A percentile compares a stretch with the other conserved stretches of the same genome.
These are phyloP conservation scores for Rhysida immarginata DNA, from an alignment of 1,140 invertebrate species.

Conservation along the genomic window DNA sequence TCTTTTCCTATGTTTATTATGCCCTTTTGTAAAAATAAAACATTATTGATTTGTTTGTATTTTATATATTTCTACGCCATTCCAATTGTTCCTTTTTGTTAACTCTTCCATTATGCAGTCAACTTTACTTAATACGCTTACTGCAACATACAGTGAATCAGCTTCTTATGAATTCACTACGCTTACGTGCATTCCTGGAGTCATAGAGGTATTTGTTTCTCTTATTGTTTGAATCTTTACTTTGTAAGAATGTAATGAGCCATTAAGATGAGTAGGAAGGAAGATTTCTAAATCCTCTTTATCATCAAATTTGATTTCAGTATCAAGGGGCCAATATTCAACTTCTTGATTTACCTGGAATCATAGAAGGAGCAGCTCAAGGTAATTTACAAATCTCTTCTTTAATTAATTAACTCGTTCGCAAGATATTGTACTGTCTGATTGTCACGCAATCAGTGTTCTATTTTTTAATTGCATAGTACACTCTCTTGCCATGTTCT, in stretches of 20 bases:
- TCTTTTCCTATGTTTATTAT: background rate
- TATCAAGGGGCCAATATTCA: conserved; percentile 98
- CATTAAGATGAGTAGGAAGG: too few species aligned
- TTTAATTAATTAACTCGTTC: too few species aligned
- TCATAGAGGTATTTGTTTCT: conserved; percentile 52
- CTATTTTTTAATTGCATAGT: too few species aligned
- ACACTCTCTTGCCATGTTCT: too few species aligned
- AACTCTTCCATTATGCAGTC: too few species aligned
- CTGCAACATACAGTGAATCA: conserved; percentile 85
- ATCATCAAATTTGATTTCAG: too few species aligned
- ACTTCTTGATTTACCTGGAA: conserved; percentile 88
- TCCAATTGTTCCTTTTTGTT: background rate
- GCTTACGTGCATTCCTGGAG: conserved; percentile 96
- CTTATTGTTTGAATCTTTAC: background rate
- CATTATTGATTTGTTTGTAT: background rate
- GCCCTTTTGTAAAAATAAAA: background rate
- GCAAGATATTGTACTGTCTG: too few species aligned
- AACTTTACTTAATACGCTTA: conserved; percentile 79
- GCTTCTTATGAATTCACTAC: conserved; percentile 99
- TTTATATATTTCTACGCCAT: background rate
- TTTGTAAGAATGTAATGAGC: too few species aligned
- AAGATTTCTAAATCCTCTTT: too few species aligned
- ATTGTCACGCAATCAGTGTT: too few species aligned
- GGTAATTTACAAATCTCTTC: too few species aligned
- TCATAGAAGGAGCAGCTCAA: conserved; percentile 90